Conservation (phyloP, 2,113 vertebrate genomes). For the Sigmodon hispidus region DNA sequence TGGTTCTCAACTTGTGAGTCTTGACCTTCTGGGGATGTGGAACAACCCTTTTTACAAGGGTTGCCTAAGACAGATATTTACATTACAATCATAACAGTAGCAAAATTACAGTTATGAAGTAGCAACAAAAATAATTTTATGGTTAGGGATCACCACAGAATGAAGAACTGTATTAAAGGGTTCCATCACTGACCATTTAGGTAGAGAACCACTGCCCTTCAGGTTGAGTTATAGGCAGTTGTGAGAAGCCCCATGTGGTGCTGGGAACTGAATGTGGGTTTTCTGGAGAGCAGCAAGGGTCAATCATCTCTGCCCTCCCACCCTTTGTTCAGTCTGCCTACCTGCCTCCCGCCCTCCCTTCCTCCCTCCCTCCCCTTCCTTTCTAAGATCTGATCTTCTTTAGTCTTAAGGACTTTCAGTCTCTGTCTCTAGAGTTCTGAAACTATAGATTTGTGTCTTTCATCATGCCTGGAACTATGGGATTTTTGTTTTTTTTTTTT, state of each 20-base stretch:
- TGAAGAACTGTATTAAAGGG: neutral
- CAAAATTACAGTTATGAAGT: neutral
- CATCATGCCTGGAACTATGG: neutral
- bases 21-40: neutral
- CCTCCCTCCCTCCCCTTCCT: neutral
- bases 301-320: too few relatives aligned
- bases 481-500: too few relatives aligned
- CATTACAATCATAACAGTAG: neutral
- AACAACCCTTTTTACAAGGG: neutral
- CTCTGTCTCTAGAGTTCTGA: neutral
- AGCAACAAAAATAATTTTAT: neutral
- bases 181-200: neutral
- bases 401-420: neutral
- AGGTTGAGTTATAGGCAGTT: neutral
- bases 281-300: neutral
- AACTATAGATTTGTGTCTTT: neutral
- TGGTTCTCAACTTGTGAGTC: neutral
- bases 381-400: neutral
- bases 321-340: neutral
- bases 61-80: neutral
- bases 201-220: neutral
- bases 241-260: neutral
- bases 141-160: neutral
- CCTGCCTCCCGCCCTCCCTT: neutral
- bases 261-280: neutral